Conservation (phyloP, 2,113 vertebrate genomes). For the Odontophorus gujanensis region DNA sequence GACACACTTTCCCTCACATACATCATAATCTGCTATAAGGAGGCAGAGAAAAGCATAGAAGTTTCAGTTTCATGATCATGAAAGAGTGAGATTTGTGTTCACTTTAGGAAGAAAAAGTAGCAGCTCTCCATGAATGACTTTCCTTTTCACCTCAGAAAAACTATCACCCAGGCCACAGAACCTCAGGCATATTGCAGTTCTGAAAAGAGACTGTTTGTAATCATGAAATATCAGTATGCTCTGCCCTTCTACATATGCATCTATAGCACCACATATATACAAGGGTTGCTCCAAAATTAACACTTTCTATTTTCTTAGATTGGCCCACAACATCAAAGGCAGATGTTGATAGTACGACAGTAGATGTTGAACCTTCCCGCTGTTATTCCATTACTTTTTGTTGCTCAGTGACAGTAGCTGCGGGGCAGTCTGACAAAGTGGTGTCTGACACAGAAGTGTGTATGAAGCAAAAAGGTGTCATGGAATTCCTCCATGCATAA, state of each 20-base stretch:
- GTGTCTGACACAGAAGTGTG: no score
- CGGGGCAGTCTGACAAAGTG: no score
- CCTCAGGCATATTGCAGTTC: neutral
- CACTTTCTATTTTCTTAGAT: no score
- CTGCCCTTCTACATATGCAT: neutral
- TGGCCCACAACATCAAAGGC: no score
- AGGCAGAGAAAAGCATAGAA: neutral
- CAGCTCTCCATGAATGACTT: neutral
- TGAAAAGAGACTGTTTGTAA: neutral
- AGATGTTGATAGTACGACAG: no score
- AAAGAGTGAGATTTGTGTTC: neutral
- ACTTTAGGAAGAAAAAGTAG: neutral
- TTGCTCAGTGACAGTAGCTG: no score
- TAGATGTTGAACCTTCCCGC: no score
- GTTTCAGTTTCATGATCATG: neutral
- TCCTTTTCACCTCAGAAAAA: neutral
- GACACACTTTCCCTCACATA: neutral
- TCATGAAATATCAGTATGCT: neutral
- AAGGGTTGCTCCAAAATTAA: neutral
- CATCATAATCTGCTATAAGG: neutral
- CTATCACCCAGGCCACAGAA: neutral
- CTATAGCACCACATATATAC: neutral
- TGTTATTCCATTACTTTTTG: no score
- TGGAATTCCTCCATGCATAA: no score
- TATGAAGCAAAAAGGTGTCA: no score